A percentile compares a stretch with the other conserved stretches of the same genome.
These are phyloP conservation scores for Lepidostoma basale DNA, from an alignment of 1,140 invertebrate species.

Conservation along the genomic window DNA sequence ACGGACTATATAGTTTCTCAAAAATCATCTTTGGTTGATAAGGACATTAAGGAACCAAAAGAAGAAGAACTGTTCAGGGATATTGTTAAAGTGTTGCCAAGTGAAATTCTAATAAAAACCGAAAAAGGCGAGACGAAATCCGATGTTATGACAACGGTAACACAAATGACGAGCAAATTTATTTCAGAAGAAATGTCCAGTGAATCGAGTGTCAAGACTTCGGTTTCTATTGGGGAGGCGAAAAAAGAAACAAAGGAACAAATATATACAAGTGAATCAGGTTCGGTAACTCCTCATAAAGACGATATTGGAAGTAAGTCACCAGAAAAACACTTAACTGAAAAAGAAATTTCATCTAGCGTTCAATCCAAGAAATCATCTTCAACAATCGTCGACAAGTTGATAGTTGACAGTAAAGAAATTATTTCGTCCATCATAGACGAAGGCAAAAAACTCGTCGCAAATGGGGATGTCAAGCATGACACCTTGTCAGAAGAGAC, in stretches of 20 bases:
- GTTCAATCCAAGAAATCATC: neutral
- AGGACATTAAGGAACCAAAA: neutral
- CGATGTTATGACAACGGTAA: too few species aligned
- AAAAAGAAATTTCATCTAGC: neutral
- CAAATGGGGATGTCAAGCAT: constrained; percentile 32
- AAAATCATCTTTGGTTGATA: too few species aligned
- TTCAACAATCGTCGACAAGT: neutral
- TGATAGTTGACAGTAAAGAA: neutral
- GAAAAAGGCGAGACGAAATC: too few species aligned
- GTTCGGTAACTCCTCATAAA: neutral
- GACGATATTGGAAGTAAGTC: neutral
- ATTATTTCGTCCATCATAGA: neutral
- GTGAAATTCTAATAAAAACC: too few species aligned
- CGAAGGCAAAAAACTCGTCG: constrained; percentile 1
- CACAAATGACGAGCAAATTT: too few species aligned
- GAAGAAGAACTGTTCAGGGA: too few species aligned
- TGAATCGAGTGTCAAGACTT: too few species aligned
- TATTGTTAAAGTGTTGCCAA: too few species aligned
- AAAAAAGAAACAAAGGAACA: neutral
- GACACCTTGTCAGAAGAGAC: neutral
- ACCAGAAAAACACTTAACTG: neutral
- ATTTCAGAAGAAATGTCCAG: too few species aligned
- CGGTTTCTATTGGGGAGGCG: too few species aligned
- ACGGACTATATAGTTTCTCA: neutral
- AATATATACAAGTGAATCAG: neutral